Evolutionary conservation across 2,888 invertebrate genomes (phyloP), one percentile per base, ranked within the genome.

Genomic region (Horisme vitalbata): DNA sequence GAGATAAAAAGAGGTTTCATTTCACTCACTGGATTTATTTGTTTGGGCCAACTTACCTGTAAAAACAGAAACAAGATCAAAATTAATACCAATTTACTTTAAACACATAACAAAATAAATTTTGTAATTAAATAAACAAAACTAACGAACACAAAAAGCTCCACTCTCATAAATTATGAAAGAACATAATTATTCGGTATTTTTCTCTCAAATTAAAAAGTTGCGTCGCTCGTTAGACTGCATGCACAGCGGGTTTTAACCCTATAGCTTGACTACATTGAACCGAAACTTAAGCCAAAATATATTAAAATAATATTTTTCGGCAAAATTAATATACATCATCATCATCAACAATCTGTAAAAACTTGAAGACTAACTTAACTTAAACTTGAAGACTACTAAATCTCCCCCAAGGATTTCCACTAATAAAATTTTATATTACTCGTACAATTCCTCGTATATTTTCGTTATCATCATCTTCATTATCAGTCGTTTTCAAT

Each of bases 201-300:
- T 49, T 48, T 35, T 44, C 48, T 35, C 35, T 44, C 35, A 49
- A 35, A 49, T 49, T 44, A 49, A 49, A 49, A 44, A 49, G 48
- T 48, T 35, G 31, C 26, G 30, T 39, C 28, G 31, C 43, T 48
- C 48, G 48, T 43, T 43, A 48, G 43, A 34, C 37, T 38, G 31
- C 30, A 30, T 34, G 41, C 36, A 30, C 31, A 27, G 38, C 30
- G 34, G n/a, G 27, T 7, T 20, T 8, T 9, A 7, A 31, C 28
- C 8, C 5, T 20, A 21, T 18, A 14, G 30, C 11, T 31, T 20
- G 1, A 24, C 10, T 23, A 8, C 0, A 3, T 12, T 21, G 11
- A 9, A 27, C 37, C 20, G 30, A 24, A 44, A 27, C 5, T 28
- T n/a, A 15, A 12, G 5, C 35, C 31, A 31, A 33, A 36, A 12